A percentile compares a stretch with the other conserved stretches of the same genome.
phyloP scores from a whole-genome alignment of 2,797 vertebrate genomes.

The Gastrophryne carolinensis region DNA sequence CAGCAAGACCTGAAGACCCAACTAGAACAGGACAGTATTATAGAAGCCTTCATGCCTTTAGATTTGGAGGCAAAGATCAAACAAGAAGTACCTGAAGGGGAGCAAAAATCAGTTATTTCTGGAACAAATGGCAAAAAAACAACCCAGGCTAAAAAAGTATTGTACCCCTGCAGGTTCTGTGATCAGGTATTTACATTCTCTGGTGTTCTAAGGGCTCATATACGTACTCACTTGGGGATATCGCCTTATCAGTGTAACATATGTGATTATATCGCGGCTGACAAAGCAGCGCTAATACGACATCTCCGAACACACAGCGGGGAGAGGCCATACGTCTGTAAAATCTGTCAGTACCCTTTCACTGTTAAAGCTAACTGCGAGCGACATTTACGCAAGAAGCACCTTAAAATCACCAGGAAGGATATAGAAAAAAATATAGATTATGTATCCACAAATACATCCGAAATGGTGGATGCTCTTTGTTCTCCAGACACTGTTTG shows the following conservation, averaged over 20 bases:
- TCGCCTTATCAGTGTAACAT: slow-evolving; percentile 94
- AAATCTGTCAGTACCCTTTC: slow-evolving; percentile 95
- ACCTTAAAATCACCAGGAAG: slow-evolving; percentile 91
- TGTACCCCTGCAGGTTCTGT: slow-evolving; percentile 90
- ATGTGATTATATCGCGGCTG: slow-evolving; percentile 92
- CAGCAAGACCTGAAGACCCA: slow-evolving; percentile 74
- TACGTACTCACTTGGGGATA: slow-evolving; percentile 91
- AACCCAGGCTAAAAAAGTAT: slow-evolving; percentile 73
- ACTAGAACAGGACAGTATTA: slow-evolving; percentile 82
- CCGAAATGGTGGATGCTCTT: slow-evolving; percentile 77
- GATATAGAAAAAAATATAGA: slow-evolving; percentile 97
- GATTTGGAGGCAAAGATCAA: slow-evolving; percentile 83
- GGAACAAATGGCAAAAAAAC: slow-evolving; percentile 71
- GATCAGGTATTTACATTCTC: slow-evolving; percentile 90
- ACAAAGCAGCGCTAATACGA: slow-evolving; percentile 93
- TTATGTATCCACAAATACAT: slow-evolving; percentile 79
- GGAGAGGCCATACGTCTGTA: slow-evolving; percentile 93
- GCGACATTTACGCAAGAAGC: slow-evolving; percentile 94
- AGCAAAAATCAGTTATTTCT: slow-evolving; percentile 71
- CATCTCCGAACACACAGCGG: slow-evolving; percentile 94
- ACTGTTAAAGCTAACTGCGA: slow-evolving; percentile 98
- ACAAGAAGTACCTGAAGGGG: slow-evolving; percentile 82
- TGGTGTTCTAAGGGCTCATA: slow-evolving; percentile 87
- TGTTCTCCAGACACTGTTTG: slow-evolving; percentile 80
- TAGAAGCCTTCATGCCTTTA: slow-evolving; percentile 78